These are phyloP conservation scores for Elgaria multicarinata DNA, from an alignment of 2,113 vertebrate genomes.

Conservation along the genomic window DNA sequence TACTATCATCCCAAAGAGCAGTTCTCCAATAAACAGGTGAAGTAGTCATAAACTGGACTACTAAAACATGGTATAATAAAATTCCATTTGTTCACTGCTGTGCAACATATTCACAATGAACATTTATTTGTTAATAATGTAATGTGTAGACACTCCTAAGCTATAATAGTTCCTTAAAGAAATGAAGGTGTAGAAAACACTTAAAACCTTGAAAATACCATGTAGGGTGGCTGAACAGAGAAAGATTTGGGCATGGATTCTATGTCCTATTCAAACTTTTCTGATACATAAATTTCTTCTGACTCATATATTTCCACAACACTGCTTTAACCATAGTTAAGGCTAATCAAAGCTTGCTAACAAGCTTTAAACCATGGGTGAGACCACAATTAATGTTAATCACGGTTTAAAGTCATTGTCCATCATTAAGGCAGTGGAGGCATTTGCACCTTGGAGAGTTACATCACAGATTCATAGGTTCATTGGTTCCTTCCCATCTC, in stretches of 20 bases:
- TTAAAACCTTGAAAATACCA: neutral
- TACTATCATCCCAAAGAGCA: neutral
- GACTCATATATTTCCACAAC: neutral
- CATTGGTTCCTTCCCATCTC: neutral
- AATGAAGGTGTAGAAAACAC: neutral
- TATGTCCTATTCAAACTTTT: neutral
- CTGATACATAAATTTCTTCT: neutral
- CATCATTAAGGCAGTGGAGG: neutral
- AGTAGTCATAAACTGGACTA: neutral
- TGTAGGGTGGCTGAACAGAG: no score
- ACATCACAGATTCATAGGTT: no score
- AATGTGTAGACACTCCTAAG: neutral
- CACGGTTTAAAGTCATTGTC: neutral
- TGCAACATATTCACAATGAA: neutral
- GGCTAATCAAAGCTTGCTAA: neutral
- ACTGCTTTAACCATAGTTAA: neutral
- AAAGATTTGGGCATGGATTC: neutral
- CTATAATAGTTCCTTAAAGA: neutral
- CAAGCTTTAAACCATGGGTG: neutral
- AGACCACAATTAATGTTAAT: neutral
- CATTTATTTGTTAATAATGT: neutral
- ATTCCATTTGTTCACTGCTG: neutral
- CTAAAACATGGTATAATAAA: neutral
- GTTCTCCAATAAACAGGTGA: neutral
- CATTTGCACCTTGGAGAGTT: neutral